phyloP scores from a whole-genome alignment of 2,113 vertebrate species.

The Seriola dumerili region DNA sequence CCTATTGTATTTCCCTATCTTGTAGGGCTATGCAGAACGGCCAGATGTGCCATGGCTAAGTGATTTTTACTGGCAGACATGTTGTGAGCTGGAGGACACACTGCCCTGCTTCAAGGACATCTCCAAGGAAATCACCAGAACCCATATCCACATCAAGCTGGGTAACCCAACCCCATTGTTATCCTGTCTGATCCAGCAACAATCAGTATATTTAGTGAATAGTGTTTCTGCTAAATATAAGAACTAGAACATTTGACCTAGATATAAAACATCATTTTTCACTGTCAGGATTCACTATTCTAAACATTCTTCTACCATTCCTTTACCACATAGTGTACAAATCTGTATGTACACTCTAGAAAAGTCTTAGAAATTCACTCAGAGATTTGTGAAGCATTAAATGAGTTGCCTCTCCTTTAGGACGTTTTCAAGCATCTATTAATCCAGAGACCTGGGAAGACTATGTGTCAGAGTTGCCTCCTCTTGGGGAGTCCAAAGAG shows the following conservation, averaged over 20 bases:
- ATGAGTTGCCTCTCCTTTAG: constrained; percentile 45
- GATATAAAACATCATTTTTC: not conserved
- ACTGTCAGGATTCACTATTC: not conserved
- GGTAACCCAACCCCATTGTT: constrained; percentile 71
- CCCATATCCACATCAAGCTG: constrained; percentile 78
- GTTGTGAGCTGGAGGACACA: constrained; percentile 84
- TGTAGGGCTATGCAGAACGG: constrained; percentile 78
- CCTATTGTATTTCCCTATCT: constrained; percentile 5
- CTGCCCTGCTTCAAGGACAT: constrained; percentile 85
- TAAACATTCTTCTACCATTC: not conserved
- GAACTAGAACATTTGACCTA: not conserved
- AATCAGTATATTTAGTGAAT: constrained; percentile 1
- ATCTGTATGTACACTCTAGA: not conserved
- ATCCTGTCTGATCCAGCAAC: not conserved
- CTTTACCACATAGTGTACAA: not conserved
- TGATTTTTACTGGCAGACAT: constrained; percentile 81
- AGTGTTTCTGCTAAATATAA: not conserved
- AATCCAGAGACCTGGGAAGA: constrained; percentile 77
- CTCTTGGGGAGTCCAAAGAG: constrained; percentile 11
- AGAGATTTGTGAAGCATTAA: constrained; percentile 20
- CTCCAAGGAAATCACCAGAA: constrained; percentile 73
- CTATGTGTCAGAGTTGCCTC: constrained; percentile 41
- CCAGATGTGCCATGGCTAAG: constrained; percentile 83
- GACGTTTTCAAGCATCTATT: constrained; percentile 82
- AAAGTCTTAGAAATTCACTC: not conserved